Base-by-base conservation (phyloP, 2,113 vertebrate species). In the Limnothrissa miodon region DNA sequence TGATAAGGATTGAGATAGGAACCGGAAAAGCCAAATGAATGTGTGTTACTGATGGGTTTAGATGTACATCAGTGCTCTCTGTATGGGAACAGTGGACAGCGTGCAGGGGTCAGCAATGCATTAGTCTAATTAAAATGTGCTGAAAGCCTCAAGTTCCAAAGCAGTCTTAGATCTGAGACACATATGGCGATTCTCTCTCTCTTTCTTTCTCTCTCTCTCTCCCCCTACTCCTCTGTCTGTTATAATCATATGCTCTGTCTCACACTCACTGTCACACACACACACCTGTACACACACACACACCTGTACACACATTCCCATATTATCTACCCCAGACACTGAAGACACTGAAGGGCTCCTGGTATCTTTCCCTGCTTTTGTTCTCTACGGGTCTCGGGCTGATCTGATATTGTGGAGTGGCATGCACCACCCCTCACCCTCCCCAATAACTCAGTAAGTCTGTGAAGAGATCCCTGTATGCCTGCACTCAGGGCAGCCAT, bases 41-140 rank as follows among this genome's bases (percentile, higher is more conserved):
- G 84, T 45, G 66, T 66, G 44, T 44, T 82, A 70, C 42, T 82
- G 84, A 80, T 70, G 51, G 78, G 45, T 45, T 39, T 33, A 85
- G 39, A 83, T 83, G 74, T 29, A 33, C 53, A 83, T 87, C 80
- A 59, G 39, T 78, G 48, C 36, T 19, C 21, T 23, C 45, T 85
- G 33, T 51, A 66, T 79, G 78, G 80, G 78, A 84, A 82, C 74
- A 56, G 59, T 44, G 59, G 80, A 36, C 29, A 36, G 45, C 53
- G 29, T 33, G 79, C 80, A 83, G 81, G 66, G 59, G 44, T 44
- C 23, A 84, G 25, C 1, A 9, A 36, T 17, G 45, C 74, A 36
- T 45, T 33, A 84, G 56, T 59, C 80, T 85, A 78, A 87, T 83
- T 79, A 87, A 85, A 85, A 62, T 78, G 78, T 85, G 86, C 82